Evolutionary conservation across 2,113 vertebrate species (phyloP).

Genomic region (Notarius lentiginosus): DNA sequence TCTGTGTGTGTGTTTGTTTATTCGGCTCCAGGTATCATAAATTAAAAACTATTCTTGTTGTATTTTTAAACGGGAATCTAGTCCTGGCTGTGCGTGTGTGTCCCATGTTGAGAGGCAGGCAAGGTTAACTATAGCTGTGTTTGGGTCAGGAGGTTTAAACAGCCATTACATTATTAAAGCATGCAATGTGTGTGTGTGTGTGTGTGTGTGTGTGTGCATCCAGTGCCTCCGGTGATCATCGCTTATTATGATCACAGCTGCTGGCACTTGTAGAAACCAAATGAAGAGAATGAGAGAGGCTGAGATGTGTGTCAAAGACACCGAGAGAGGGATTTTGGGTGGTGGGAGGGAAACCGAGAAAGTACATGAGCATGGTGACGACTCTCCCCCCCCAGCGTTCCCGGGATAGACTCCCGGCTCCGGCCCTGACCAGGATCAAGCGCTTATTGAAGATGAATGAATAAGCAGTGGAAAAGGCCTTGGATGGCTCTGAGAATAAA

Average conservation of each 20-base stretch:
- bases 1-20: background rate
- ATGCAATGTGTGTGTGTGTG: constrained; percentile 26
- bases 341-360: background rate
- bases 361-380: background rate
- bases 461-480: background rate
- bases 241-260: constrained; percentile 46
- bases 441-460: background rate
- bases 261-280: constrained; percentile 27
- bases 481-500: background rate
- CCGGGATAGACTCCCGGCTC: background rate
- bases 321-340: background rate
- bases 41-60: background rate
- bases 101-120: constrained; percentile 50
- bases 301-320: background rate
- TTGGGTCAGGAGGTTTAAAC: constrained; percentile 63
- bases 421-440: background rate
- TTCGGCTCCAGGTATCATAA: constrained; percentile 3
- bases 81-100: constrained; percentile 11
- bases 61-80: constrained; percentile 12
- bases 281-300: constrained; percentile 22
- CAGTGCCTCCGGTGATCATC: constrained; percentile 46
- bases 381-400: background rate
- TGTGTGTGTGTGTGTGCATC: constrained; percentile 28
- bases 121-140: constrained; percentile 60
- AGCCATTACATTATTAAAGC: constrained; percentile 64